Evolutionary conservation across 2,888 invertebrate genomes (phyloP), one percentile per base, ranked within the genome.

Genomic region (Ophraella communa): DNA sequence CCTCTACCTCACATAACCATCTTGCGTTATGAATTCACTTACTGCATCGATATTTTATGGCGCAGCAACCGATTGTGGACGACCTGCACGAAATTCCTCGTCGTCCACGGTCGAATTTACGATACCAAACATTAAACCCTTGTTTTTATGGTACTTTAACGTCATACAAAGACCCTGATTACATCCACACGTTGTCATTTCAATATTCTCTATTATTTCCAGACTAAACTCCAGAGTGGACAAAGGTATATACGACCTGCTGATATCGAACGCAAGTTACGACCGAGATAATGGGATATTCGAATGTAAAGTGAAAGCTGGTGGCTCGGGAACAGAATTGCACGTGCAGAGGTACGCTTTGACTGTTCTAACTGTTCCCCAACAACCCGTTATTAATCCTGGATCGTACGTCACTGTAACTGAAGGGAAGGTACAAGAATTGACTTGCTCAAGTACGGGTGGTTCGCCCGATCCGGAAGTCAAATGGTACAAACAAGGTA

Each of bases 381-480:
- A 92, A 70, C 87, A 90, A 54, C 96, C 96, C 0, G 83, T 87
- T 66, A 89, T 96, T 63, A 86, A 88, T 10, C 94, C 95, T 0
- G 90, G 90, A 35, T 85, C 88, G 3, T 89, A 89, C 67, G 91
- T 93, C 18, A 87, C 90, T 35, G 93, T 93, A 42, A 93, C 94
- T 47, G 96, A 96, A 79, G 93, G 91, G 33, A 88, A 90, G 70
- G 86, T 88, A 64, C 86, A 91, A 72, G 90, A 92, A 75, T 84
- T 94, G 49, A 88, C 89, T 5, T 94, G 94, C 81, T 91, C 93
- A 73, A 94, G 93, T 76, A 85, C 88, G 51, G 96, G 95, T 0
- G 96, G 96, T 14, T 95, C 95, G 47, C 96, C 96, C 0, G 94
- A 95, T 83, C 96, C 96, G 4, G 87, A 87, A 74, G 92, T 94